These are phyloP conservation scores for Micrastur ruficollis DNA, from an alignment of 2,797 vertebrate genomes.

Conservation along the genomic window DNA sequence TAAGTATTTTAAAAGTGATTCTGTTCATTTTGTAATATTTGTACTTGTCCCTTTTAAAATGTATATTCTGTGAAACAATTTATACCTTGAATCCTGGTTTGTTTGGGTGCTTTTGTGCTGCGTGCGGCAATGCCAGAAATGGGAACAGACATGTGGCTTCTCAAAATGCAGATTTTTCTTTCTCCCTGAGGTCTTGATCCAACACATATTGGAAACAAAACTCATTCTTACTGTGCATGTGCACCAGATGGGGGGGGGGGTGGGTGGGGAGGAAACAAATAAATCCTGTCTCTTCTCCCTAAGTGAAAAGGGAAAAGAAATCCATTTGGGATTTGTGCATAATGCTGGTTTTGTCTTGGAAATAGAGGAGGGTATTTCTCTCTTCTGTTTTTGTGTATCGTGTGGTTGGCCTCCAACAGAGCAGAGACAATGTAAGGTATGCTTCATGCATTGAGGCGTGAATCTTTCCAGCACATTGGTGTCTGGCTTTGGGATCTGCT, in stretches of 20 bases:
- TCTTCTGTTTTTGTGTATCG: not conserved
- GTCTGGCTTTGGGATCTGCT: not conserved
- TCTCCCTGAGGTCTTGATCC: not conserved
- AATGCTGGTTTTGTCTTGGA: not conserved
- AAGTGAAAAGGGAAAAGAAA: not conserved
- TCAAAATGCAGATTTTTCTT: not conserved
- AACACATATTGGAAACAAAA: not conserved
- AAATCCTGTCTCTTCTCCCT: not conserved
- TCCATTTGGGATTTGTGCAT: not conserved
- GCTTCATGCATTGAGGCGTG: not conserved
- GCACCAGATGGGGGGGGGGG: not conserved
- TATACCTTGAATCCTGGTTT: not conserved
- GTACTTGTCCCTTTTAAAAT: conserved; percentile 5
- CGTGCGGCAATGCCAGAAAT: not conserved
- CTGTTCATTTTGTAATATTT: conserved; percentile 50
- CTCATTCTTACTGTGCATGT: not conserved
- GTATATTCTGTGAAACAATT: conserved; percentile 21
- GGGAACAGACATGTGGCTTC: not conserved
- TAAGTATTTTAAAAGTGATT: conserved; percentile 15
- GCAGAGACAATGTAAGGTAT: not conserved
- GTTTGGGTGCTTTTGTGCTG: not conserved
- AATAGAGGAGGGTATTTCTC: not conserved
- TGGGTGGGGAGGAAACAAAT: not conserved
- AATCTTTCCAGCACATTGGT: not conserved
- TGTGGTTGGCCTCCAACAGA: not conserved